These are phyloP conservation scores for Cryptotis parvus DNA, from an alignment of 2,113 vertebrate species.

Conservation along the genomic window DNA sequence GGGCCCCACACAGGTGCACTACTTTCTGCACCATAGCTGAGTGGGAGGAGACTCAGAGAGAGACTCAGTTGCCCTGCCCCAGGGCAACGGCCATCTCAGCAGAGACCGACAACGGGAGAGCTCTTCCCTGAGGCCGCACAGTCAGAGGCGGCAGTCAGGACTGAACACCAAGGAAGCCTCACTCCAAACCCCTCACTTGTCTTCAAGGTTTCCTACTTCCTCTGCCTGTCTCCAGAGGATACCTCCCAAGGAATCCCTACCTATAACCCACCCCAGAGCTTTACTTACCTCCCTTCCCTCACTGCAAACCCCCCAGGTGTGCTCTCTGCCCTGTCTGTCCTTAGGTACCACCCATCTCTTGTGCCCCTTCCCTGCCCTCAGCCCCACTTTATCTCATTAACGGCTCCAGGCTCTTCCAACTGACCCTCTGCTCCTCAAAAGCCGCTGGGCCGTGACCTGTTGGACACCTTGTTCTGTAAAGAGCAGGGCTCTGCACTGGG, in stretches of 20 bases:
- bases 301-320: neutral
- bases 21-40: no score
- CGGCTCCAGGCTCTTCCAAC: neutral
- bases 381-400: neutral
- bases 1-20: neutral
- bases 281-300: no score
- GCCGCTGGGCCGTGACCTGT: fast-evolving
- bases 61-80: no score
- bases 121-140: neutral
- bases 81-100: no score
- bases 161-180: neutral
- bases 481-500: no score
- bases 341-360: no score
- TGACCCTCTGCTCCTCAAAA: neutral
- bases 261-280: neutral
- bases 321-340: neutral
- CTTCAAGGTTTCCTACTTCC: neutral
- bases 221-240: neutral
- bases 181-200: neutral
- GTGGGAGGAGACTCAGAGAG: neutral
- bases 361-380: neutral
- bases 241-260: no score
- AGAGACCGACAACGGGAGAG: no score
- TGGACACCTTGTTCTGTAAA: no score
- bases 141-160: neutral